Base-by-base conservation (phyloP, 2,888 invertebrate species). In the Sinohyriopsis cumingii region DNA sequence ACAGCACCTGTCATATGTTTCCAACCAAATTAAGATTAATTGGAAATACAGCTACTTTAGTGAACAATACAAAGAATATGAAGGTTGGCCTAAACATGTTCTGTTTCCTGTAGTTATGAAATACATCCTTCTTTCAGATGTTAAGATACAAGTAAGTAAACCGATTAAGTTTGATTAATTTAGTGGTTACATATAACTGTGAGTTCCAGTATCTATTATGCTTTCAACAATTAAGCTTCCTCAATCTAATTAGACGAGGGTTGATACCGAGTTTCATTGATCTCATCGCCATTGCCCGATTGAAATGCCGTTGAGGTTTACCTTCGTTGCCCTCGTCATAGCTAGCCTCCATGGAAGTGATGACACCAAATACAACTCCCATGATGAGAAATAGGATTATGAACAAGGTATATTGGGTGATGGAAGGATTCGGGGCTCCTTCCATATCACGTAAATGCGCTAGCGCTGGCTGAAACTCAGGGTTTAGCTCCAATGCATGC, bases 271-370 rank as follows among this genome's bases (percentile, higher is more conserved):
- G 84, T 80, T 91, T 91, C 60, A 96, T 91, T 65, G 95, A 95
- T 20, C 95, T 92, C 95, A 96, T 95, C 22, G 96, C 95, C 94
- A 96, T 94, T 20, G 95, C 95, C 82, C 95, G 93, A 91, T 95
- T 96, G 90, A 96, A 96, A 88, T 96, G 95, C 55, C 95, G 93
- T 83, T 95, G 95, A 9, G 94, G 93, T 88, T 94, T 94, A 6
- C 83, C 82, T 67, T 89, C 89, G 1, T 76, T 79, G 3, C 80
- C 68, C 54, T 86, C 87, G 54, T 88, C 88, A 68, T 87, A 84
- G 70, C 77, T 85, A 7, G 88, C 85, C 71, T 95, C 94, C 71
- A 94, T 93, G 63, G 94, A 94, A 65, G 95, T 94, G 67, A 96
- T 91, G 80, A 96, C 95, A 71, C 95, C 95, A 85, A 95, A 92